Evolutionary conservation across 2,797 vertebrate species (phyloP).

Genomic region (Hirundo rustica): DNA sequence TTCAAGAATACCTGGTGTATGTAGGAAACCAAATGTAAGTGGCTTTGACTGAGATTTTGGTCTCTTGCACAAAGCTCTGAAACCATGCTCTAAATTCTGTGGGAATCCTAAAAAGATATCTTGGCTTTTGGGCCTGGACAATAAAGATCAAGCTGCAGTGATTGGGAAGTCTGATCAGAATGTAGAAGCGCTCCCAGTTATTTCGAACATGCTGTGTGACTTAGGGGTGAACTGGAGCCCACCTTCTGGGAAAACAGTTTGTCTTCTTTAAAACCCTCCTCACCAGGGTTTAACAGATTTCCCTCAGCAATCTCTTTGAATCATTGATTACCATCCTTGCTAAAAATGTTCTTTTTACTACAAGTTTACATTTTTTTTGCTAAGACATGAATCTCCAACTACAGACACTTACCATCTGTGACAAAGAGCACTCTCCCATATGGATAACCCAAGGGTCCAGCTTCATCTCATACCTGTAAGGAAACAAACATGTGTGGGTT

Average conservation of each 20-base stretch:
- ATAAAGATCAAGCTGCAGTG: background rate
- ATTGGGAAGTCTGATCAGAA: background rate
- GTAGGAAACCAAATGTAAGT: background rate
- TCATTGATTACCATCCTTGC: background rate
- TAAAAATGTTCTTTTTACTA: constrained; percentile 36
- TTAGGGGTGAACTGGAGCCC: background rate
- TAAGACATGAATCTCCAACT: fast-evolving
- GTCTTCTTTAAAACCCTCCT: background rate
- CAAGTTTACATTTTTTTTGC: background rate
- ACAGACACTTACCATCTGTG: background rate
- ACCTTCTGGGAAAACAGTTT: constrained; percentile 1
- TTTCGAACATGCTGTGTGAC: background rate
- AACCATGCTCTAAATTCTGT: background rate
- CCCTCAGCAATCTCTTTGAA: background rate
- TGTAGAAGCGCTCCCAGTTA: background rate
- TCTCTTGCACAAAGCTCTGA: background rate
- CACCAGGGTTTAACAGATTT: background rate
- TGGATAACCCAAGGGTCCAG: background rate
- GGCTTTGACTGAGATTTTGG: background rate
- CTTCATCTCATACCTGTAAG: background rate
- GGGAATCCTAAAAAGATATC: background rate
- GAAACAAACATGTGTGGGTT: background rate
- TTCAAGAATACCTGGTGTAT: background rate
- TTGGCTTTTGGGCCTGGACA: background rate
- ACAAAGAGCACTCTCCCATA: background rate